Conservation (phyloP, 2,113 vertebrate species). For the Oncorhynchus mykiss region DNA sequence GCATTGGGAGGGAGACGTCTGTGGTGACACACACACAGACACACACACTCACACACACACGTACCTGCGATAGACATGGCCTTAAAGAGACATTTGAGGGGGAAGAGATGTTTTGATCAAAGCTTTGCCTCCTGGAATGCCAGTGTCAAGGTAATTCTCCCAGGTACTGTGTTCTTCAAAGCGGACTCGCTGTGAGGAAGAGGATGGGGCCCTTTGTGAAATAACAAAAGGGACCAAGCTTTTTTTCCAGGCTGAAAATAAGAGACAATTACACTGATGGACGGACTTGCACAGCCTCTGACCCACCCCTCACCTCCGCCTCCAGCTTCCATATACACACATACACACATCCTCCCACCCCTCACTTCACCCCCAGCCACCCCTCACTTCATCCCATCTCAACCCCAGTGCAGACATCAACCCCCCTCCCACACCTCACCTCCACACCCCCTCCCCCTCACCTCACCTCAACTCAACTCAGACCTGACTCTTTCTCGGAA, state of each 20-base stretch:
- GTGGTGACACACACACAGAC: slow-evolving; percentile 24
- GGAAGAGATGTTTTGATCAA: slow-evolving; percentile 46
- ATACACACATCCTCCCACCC: background rate
- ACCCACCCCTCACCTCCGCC: background rate
- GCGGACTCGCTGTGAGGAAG: slow-evolving; percentile 31
- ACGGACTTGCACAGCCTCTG: slow-evolving; percentile 22
- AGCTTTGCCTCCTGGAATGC: slow-evolving; percentile 31
- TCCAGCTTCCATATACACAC: too few species aligned
- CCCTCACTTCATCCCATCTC: background rate
- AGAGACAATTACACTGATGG: slow-evolving; percentile 61
- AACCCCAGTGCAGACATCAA: slow-evolving; percentile 1
- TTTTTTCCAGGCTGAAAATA: slow-evolving; percentile 51
- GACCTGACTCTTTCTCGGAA: background rate
- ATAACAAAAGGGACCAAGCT: slow-evolving; percentile 50
- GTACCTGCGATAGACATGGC: slow-evolving; percentile 27
- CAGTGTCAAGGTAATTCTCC: slow-evolving; percentile 49
- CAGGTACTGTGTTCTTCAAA: slow-evolving; percentile 41
- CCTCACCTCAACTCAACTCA: too few species aligned
- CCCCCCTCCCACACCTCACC: background rate
- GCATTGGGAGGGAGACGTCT: slow-evolving; percentile 15
- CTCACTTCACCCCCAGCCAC: background rate
- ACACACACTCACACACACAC: background rate
- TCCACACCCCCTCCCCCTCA: too few species aligned
- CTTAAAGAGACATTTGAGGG: slow-evolving; percentile 44
- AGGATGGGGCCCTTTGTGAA: slow-evolving; percentile 49